Conservation (phyloP, 30 jellyfish, hydroid and myxozoan species). For the Nemopilema nomurai region DNA sequence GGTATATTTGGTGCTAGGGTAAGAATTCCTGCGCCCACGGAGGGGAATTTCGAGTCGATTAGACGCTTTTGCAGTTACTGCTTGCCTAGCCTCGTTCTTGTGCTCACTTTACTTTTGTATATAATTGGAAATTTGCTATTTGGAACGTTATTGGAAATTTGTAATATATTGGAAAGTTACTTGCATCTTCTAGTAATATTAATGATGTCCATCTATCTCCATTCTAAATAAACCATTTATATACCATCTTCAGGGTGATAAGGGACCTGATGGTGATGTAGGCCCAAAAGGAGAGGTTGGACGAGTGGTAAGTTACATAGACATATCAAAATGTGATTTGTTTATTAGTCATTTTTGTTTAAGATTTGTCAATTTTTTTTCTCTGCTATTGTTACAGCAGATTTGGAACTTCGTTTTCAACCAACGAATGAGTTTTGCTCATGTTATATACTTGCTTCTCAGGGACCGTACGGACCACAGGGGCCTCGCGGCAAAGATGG, state of each 20-base stretch:
- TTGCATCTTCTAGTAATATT: too few relatives aligned
- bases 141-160: not conserved
- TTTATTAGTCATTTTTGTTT: not conserved
- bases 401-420: too few relatives aligned
- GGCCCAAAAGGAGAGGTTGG: slow-evolving; percentile 86
- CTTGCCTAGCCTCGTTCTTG: not conserved
- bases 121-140: not conserved
- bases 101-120: not conserved
- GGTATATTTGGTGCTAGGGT: slow-evolving; percentile 87
- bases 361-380: not conserved
- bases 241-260: slow-evolving; percentile 42
- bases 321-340: not conserved
- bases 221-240: not conserved
- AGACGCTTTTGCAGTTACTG: not conserved
- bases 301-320: slow-evolving; percentile 26
- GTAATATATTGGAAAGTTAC: too few relatives aligned
- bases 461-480: slow-evolving; percentile 87
- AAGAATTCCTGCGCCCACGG: not conserved
- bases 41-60: not conserved
- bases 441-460: not conserved
- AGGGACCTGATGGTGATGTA: slow-evolving; percentile 63
- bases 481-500: slow-evolving; percentile 89
- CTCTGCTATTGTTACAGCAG: too few relatives aligned
- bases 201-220: too few relatives aligned
- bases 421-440: too few relatives aligned